Evolutionary conservation across 1,140 invertebrate species (phyloP).

Genomic region (Diabrotica undecimpunctata): DNA sequence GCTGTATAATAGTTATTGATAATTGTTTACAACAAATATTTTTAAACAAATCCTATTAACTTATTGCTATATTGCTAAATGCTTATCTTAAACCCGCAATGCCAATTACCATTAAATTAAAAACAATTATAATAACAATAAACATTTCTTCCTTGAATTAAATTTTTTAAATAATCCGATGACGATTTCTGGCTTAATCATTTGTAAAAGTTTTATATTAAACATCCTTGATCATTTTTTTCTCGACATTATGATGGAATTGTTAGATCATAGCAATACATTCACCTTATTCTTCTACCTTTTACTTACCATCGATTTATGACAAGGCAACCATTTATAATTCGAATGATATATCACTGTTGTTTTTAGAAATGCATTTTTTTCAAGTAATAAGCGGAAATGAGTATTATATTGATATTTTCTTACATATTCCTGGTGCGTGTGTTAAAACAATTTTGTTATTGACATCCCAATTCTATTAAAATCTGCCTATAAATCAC

Average conservation of each 20-base stretch:
- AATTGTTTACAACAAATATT: no score
- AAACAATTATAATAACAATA: no score
- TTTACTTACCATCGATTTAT: slow-evolving; percentile 1
- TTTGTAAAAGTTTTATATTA: not conserved
- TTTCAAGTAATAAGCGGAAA: not conserved
- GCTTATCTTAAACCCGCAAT: no score
- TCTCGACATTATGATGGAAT: not conserved
- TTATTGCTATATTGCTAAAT: no score
- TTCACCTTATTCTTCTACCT: not conserved
- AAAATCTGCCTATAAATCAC: no score
- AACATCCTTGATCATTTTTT: slow-evolving; percentile 3
- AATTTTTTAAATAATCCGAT: not conserved
- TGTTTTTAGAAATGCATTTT: not conserved
- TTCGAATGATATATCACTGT: not conserved
- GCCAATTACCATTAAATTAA: no score
- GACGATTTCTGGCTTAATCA: not conserved
- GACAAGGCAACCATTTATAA: not conserved
- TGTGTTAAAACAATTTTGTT: no score
- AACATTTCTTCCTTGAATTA: not conserved
- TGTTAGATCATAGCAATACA: slow-evolving; percentile 2
- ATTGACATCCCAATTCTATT: no score
- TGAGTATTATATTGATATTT: no score
- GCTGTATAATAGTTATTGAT: no score
- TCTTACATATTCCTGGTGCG: no score
- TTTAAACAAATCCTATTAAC: no score